Evolutionary conservation across 1,140 invertebrate genomes (phyloP), one percentile per base, ranked within the genome.

Genomic region (Tetramorium alpestre): DNA sequence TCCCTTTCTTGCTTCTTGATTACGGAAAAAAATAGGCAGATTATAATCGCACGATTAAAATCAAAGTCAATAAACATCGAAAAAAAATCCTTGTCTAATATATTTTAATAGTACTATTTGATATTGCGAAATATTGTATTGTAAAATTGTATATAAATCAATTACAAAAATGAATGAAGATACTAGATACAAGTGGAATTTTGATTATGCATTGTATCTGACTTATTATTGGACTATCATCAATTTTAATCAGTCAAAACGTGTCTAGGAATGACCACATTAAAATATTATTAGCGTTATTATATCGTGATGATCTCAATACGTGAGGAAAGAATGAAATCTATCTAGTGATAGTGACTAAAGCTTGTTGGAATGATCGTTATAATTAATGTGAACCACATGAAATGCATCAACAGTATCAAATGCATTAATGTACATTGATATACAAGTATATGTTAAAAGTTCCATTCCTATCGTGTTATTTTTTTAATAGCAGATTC

Each of bases 181-280:
- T 85, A 41, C 3, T 69, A 28, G 28, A 47, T 84, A 88, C 22
- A n/a, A 72, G 51, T 0, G 3, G n/a, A 70, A 72, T 56, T 80
- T 22, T 65, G 44, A 44, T 56, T 38, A 41, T 47, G 38, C 38
- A 38, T 58, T 56, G 22, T 22, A 62, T 56, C 60, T 54, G 28
- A 80, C 25, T 65, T 78, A 33, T 38, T 33, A 18, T 22, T 22
- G 22, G 56, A 58, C 2, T 70, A 60, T n/a, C 51, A 80, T 18
- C 22, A 18, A 49, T 64, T 81, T 16, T 85, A 65, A 60, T 86
- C 60, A 72, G 60, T 89, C 75, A 56, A 85, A 33, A 54, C 28
- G n/a, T 54, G 38, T 54, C 25, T 69, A 38, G 33, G 18, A 89
- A 38, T 47, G 49, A 69, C 7, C 10, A 16, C 7, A 13, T 44